Conservation (phyloP, 2,888 invertebrate genomes). For the Therioaphis trifolii region DNA sequence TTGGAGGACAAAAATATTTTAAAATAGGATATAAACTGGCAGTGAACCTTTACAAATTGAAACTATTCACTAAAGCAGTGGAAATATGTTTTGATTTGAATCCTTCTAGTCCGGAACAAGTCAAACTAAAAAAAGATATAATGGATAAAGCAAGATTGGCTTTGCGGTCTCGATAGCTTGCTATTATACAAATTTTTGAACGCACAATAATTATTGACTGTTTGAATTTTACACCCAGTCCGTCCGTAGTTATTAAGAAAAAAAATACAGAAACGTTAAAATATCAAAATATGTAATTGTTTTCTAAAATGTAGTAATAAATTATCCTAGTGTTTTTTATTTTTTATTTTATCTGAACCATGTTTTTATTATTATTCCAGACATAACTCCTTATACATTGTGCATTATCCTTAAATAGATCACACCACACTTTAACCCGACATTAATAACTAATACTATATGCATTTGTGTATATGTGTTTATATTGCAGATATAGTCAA, state of each 20-base stretch:
- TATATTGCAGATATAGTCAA: too few relatives aligned
- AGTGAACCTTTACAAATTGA: slow-evolving; percentile 89
- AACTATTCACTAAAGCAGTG: slow-evolving; percentile 89
- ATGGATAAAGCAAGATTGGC: slow-evolving; percentile 88
- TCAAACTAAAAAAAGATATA: slow-evolving; percentile 91
- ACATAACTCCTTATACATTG: too few relatives aligned
- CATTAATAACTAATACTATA: too few relatives aligned
- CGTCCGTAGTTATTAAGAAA: neutral
- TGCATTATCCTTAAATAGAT: too few relatives aligned
- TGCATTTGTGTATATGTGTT: too few relatives aligned
- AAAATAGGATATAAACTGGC: slow-evolving; percentile 92
- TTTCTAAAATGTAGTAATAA: too few relatives aligned
- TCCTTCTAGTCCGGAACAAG: slow-evolving; percentile 85
- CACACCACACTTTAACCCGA: too few relatives aligned
- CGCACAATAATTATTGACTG: neutral
- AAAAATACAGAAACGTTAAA: too few relatives aligned
- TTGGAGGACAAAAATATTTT: slow-evolving; percentile 80
- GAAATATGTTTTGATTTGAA: slow-evolving; percentile 88
- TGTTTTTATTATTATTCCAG: too few relatives aligned
- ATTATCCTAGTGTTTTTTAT: too few relatives aligned
- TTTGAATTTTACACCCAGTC: neutral
- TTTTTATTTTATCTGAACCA: too few relatives aligned
- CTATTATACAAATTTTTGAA: neutral
- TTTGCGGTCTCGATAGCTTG: slow-evolving; percentile 74
- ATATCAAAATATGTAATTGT: too few relatives aligned